A percentile compares a stretch with the other conserved stretches of the same genome.
Evolutionary conservation across 2,888 invertebrate genomes (phyloP).

Genomic region (Pheosia tremula): DNA sequence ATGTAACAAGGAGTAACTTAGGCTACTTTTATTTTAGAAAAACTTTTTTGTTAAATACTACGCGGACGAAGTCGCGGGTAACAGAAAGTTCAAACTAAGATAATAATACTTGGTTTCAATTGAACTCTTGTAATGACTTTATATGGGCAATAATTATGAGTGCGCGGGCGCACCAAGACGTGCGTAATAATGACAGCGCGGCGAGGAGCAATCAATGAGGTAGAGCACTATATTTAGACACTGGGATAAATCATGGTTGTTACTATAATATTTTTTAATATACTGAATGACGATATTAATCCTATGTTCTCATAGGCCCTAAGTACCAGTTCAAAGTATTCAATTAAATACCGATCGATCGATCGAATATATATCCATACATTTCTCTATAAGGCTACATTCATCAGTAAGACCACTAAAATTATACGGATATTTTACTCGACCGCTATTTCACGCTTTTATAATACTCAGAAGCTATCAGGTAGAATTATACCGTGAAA

Average conservation of each 20-base stretch:
- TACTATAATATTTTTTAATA: not conserved
- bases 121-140: slow-evolving; percentile 54
- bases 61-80: too few relatives aligned
- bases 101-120: slow-evolving; percentile 54
- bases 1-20: too few relatives aligned
- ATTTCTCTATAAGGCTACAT: too few relatives aligned
- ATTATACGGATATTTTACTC: not conserved
- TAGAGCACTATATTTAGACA: slow-evolving; percentile 3
- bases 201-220: slow-evolving; percentile 8
- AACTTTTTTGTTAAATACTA: too few relatives aligned
- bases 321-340: too few relatives aligned
- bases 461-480: not conserved
- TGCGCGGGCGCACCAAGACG: slow-evolving; percentile 32
- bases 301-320: not conserved
- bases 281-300: not conserved
- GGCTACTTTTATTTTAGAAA: too few relatives aligned
- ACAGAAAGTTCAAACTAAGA: slow-evolving; percentile 51
- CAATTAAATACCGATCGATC: too few relatives aligned
- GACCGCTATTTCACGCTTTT: not conserved
- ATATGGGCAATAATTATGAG: slow-evolving; percentile 46
- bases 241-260: not conserved
- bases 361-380: too few relatives aligned
- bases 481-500: not conserved
- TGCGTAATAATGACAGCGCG: slow-evolving; percentile 23
- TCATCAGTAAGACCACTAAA: not conserved